A percentile compares a stretch with the other conserved stretches of the same genome.
phyloP scores from a whole-genome alignment of 2,113 vertebrate genomes.

The Vanacampus margaritifer region DNA sequence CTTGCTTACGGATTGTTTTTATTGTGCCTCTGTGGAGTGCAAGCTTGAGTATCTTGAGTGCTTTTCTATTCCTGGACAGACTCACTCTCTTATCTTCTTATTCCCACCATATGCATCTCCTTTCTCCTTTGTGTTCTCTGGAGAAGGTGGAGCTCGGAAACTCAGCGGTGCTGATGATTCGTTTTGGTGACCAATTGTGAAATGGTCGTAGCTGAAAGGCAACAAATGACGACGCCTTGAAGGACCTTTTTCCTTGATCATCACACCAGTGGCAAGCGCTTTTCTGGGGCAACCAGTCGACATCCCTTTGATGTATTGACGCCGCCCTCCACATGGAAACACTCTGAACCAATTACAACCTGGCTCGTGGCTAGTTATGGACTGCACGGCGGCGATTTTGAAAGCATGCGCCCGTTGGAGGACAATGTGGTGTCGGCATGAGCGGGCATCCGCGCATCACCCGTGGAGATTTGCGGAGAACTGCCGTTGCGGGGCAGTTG shows the following conservation, averaged over 20 bases:
- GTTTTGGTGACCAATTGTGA: conserved; percentile 25
- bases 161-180: conserved; percentile 9
- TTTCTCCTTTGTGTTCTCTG: conserved; percentile 48
- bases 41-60: background rate
- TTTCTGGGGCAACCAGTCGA: background rate
- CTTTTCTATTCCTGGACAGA: conserved; percentile 11
- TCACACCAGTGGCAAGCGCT: background rate
- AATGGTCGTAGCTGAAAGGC: background rate
- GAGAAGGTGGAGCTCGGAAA: conserved; percentile 54
- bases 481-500: conserved; percentile 21
- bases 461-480: background rate
- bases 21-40: conserved; percentile 8
- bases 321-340: conserved; percentile 30
- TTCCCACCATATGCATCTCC: conserved; percentile 25
- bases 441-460: conserved; percentile 7
- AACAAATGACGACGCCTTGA: background rate
- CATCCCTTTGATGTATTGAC: conserved; percentile 16
- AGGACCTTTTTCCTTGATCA: conserved; percentile 5
- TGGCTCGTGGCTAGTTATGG: conserved; percentile 38
- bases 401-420: conserved; percentile 53
- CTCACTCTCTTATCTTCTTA: conserved; percentile 32
- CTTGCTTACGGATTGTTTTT: background rate
- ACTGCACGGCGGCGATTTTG: conserved; percentile 56
- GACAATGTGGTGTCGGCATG: conserved; percentile 33
- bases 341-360: conserved; percentile 31